A percentile compares a stretch with the other conserved stretches of the same genome.
Conservation (phyloP, 2,113 vertebrate species). For the Ageneiosus marmoratus region DNA sequence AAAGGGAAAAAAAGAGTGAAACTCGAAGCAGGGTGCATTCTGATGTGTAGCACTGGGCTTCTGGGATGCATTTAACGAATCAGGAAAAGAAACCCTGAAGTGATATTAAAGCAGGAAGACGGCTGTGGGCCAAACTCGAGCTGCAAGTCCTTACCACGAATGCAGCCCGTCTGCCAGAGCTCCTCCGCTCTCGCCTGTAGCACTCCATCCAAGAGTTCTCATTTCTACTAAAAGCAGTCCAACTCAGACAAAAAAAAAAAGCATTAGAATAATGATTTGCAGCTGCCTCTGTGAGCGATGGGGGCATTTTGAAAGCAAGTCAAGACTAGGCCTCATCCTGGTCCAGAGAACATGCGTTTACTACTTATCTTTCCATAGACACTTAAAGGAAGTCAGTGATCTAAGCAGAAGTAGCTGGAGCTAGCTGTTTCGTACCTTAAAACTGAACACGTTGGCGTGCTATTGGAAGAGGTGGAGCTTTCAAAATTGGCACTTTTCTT, state of each 20-base stretch:
- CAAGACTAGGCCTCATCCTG: constrained; percentile 6
- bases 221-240: constrained; percentile 40
- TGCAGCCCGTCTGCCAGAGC: constrained; percentile 32
- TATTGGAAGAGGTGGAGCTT: neutral
- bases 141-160: constrained; percentile 42
- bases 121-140: constrained; percentile 39
- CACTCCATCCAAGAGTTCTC: constrained; percentile 31
- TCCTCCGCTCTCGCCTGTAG: constrained; percentile 40
- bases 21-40: constrained; percentile 33
- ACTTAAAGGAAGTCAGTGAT: neutral
- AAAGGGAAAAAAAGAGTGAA: neutral
- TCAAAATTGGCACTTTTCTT: neutral
- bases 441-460: no score
- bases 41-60: constrained; percentile 42
- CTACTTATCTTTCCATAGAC: constrained; percentile 21
- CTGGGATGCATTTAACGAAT: constrained; percentile 45
- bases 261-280: constrained; percentile 36
- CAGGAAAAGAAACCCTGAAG: constrained; percentile 29
- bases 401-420: neutral
- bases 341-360: constrained; percentile 17
- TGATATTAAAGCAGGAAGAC: constrained; percentile 50
- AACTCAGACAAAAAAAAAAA: constrained; percentile 18
- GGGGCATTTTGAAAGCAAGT: neutral
- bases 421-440: neutral
- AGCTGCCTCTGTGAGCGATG: constrained; percentile 19